Conservation (phyloP, 1,140 invertebrate species). For the Gonatopus flavifemur region DNA sequence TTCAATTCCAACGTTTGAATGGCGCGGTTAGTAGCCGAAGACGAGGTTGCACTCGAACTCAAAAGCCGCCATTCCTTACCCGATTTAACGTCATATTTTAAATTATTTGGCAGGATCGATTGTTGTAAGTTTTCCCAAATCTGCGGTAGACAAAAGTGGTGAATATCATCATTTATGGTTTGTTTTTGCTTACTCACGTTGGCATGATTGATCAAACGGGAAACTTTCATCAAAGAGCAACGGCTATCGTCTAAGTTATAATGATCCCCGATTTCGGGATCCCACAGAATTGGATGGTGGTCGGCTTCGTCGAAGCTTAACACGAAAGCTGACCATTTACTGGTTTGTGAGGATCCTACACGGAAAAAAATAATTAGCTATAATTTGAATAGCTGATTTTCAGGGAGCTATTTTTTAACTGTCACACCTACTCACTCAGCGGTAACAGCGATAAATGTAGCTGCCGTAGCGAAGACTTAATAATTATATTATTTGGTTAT, state of each 20-base stretch:
- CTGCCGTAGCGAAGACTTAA: too few relatives aligned
- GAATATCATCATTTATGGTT: not conserved
- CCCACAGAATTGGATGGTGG: constrained; percentile 39
- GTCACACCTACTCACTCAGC: too few relatives aligned
- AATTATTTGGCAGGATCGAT: constrained; percentile 34
- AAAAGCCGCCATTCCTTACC: constrained; percentile 49
- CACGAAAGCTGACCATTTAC: constrained; percentile 45
- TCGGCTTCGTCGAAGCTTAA: constrained; percentile 39
- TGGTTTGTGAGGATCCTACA: constrained; percentile 46
- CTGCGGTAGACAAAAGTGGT: constrained; percentile 18
- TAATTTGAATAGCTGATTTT: too few relatives aligned
- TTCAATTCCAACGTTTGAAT: constrained; percentile 41
- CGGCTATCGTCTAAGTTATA: constrained; percentile 44
- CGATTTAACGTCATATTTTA: constrained; percentile 43
- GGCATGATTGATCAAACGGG: constrained; percentile 45
- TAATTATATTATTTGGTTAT: too few relatives aligned
- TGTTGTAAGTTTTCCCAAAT: constrained; percentile 54
- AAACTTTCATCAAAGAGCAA: constrained; percentile 44
- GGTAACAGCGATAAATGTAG: too few relatives aligned
- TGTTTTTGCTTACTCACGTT: constrained; percentile 35
- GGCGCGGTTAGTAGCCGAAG: constrained; percentile 20
- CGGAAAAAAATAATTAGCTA: too few relatives aligned
- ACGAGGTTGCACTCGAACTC: constrained; percentile 10
- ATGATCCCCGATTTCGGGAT: constrained; percentile 48
- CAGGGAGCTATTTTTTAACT: too few relatives aligned